Percentiles rank a stretch among this genome's conserved stretches.
Conservation (phyloP, 2,888 invertebrate species). For the Eumerus sabulonum region DNA sequence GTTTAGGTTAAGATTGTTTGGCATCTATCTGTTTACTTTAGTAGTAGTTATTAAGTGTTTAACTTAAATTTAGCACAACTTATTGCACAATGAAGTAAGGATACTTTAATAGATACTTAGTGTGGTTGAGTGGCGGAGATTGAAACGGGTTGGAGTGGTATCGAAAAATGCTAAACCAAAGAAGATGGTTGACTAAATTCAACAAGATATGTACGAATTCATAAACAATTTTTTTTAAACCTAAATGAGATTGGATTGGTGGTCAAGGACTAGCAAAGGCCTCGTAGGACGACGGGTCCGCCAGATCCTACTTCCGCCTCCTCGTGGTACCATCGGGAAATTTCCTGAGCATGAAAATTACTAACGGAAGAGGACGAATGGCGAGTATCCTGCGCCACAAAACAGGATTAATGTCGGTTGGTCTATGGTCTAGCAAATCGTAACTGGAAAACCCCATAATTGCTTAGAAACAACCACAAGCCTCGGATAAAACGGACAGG, state of each 20-base stretch:
- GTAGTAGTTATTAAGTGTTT: conserved; percentile 44
- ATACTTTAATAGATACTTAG: conserved; percentile 28
- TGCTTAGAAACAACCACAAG: too few relatives aligned
- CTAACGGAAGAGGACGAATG: too few relatives aligned
- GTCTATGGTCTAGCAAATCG: too few relatives aligned
- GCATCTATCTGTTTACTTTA: conserved; percentile 34
- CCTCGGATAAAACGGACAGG: too few relatives aligned
- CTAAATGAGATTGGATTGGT: neutral
- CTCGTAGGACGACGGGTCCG: too few relatives aligned
- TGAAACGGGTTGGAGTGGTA: neutral
- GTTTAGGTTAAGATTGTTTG: conserved; percentile 39
- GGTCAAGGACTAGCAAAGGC: neutral
- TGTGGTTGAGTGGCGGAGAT: neutral
- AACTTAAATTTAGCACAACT: conserved; percentile 67
- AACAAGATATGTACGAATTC: conserved; percentile 33
- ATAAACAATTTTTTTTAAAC: neutral
- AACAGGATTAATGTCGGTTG: too few relatives aligned
- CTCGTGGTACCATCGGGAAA: too few relatives aligned
- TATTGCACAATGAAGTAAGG: conserved; percentile 63
- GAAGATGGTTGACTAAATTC: too few relatives aligned
- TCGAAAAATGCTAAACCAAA: conserved; percentile 6
- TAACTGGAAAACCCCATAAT: too few relatives aligned
- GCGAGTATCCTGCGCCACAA: too few relatives aligned
- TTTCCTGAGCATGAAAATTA: too few relatives aligned
- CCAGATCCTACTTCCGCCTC: too few relatives aligned